A percentile compares a stretch with the other conserved stretches of the same genome.
Conservation (phyloP, 2,113 vertebrate genomes). For the Otis tarda region DNA sequence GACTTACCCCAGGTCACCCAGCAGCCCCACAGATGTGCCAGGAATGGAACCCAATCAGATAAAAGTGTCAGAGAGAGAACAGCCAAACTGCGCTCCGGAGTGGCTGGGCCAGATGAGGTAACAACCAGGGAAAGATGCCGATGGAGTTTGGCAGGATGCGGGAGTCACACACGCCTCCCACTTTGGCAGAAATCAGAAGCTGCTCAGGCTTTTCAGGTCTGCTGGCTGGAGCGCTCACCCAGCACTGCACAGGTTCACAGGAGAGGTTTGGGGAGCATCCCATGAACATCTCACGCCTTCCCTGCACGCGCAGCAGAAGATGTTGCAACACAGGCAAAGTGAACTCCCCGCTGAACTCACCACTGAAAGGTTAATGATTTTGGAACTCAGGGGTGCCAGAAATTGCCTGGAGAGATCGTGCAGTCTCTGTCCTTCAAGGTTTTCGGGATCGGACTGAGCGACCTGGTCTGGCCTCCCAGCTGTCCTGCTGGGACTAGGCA, state of each 20-base stretch:
- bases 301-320: not conserved
- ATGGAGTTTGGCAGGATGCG: not conserved
- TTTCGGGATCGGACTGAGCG: not conserved
- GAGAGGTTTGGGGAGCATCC: not conserved
- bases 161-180: not conserved
- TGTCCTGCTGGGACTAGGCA: not conserved
- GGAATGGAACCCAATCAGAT: not conserved
- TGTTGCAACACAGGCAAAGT: not conserved
- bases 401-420: not conserved
- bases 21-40: not conserved
- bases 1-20: conserved; percentile 11
- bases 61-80: not conserved
- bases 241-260: not conserved
- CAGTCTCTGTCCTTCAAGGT: not conserved
- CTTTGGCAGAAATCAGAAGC: not conserved
- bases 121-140: not conserved
- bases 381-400: not conserved
- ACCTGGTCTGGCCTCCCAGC: not conserved
- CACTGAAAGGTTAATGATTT: not conserved
- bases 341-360: not conserved
- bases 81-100: not conserved
- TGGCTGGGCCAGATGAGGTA: not conserved
- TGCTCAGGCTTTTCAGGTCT: not conserved
- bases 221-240: not conserved
- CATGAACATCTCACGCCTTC: not conserved